Evolutionary conservation across 2,113 vertebrate genomes (phyloP).

Genomic region (Anhinga anhinga): DNA sequence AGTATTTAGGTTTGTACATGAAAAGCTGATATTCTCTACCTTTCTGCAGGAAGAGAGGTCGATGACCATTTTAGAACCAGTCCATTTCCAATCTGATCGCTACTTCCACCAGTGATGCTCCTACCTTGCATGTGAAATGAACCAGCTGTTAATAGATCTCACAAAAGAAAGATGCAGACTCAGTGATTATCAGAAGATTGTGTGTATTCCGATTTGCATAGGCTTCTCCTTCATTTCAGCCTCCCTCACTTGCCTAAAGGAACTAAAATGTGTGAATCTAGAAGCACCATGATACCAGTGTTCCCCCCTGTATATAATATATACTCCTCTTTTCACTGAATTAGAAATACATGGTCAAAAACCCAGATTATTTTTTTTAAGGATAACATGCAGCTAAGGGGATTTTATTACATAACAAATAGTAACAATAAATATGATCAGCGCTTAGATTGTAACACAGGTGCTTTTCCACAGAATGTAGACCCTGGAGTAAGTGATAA

Average conservation of each 20-base stretch:
- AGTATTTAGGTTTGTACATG: neutral
- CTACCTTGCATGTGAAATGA: neutral
- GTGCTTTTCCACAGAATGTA: neutral
- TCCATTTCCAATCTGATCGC: neutral
- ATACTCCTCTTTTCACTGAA: neutral
- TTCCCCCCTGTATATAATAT: neutral
- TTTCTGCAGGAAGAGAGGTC: neutral
- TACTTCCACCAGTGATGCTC: neutral
- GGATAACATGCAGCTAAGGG: neutral
- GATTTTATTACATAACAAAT: neutral
- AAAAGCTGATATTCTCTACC: neutral
- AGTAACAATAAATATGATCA: neutral
- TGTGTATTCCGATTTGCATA: neutral
- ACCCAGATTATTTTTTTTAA: neutral
- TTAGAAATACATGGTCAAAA: neutral
- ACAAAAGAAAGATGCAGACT: neutral
- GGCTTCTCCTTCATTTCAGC: neutral
- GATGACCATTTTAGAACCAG: neutral
- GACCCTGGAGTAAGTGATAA: neutral
- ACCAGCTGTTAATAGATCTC: neutral
- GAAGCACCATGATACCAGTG: neutral
- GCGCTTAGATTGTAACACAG: neutral
- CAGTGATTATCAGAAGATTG: neutral
- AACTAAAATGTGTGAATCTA: neutral
- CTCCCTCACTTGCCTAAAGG: neutral